Evolutionary conservation across 2,113 vertebrate genomes (phyloP).

Genomic region (Excalfactoria chinensis): DNA sequence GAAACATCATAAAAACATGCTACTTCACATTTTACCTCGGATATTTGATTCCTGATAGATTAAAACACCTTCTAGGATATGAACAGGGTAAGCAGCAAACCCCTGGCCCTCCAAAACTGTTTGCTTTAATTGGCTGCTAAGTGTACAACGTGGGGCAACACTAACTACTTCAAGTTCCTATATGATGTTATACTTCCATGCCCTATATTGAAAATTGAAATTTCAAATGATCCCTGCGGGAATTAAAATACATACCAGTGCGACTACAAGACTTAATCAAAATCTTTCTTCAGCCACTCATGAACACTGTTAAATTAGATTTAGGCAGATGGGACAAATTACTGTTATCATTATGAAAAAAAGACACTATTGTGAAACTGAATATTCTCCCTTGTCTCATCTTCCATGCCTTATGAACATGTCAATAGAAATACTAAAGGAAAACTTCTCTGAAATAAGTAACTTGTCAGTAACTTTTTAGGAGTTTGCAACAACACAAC

Average conservation of each 20-base stretch:
- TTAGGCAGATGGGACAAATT: constrained; percentile 68
- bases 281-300: constrained; percentile 39
- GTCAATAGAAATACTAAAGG: constrained; percentile 26
- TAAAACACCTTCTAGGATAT: neutral
- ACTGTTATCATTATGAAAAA: constrained; percentile 37
- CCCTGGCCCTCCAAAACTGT: neutral
- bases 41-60: neutral
- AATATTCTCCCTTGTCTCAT: constrained; percentile 15
- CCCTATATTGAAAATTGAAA: neutral
- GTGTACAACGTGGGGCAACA: neutral
- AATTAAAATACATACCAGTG: constrained; percentile 33
- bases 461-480: constrained; percentile 18
- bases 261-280: constrained; percentile 60
- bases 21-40: neutral
- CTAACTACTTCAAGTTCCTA: constrained; percentile 50
- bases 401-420: neutral
- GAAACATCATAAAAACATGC: neutral
- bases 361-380: constrained; percentile 21
- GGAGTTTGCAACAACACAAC: neutral
- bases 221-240: constrained; percentile 44
- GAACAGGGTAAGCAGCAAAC: neutral
- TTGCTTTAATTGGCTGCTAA: neutral
- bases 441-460: constrained; percentile 31
- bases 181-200: neutral
- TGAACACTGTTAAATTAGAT: constrained; percentile 60